phyloP scores from a whole-genome alignment of 2,888 invertebrate genomes.

The Caenorhabditis panamensis region DNA sequence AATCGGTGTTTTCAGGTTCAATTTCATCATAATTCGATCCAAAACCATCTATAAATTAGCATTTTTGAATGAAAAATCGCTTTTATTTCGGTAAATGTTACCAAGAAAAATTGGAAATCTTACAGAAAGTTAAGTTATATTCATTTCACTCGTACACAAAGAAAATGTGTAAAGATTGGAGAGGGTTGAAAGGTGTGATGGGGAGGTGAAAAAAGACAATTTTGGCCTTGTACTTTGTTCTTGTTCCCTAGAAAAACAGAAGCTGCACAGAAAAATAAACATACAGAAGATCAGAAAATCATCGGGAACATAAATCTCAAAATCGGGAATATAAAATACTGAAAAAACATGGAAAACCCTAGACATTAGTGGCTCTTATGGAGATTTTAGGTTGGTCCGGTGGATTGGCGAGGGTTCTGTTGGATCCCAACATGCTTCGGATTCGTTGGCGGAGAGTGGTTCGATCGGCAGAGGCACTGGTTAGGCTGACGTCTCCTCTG shows the following conservation, averaged over 20 bases:
- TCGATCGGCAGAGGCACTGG: slow-evolving; percentile 36
- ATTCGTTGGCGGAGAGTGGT: slow-evolving; percentile 66
- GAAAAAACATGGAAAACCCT: too few species aligned
- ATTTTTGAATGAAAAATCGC: background rate
- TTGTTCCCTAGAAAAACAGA: slow-evolving; percentile 30
- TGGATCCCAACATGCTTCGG: slow-evolving; percentile 69
- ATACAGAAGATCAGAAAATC: background rate
- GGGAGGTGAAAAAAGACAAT: slow-evolving; percentile 10
- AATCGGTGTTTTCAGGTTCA: background rate
- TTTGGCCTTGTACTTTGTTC: slow-evolving; percentile 32
- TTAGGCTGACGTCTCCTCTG: slow-evolving; percentile 60
- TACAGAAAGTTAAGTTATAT: background rate
- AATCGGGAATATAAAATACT: too few species aligned
- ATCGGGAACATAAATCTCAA: slow-evolving; percentile 5
- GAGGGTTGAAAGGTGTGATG: slow-evolving; percentile 8
- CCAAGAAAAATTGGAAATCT: slow-evolving; percentile 12
- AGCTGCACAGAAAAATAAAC: background rate
- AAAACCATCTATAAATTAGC: background rate
- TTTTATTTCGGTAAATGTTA: slow-evolving; percentile 17
- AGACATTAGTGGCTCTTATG: slow-evolving; percentile 47
- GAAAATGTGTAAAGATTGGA: slow-evolving; percentile 20
- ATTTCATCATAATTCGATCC: background rate
- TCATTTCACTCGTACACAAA: slow-evolving; percentile 43
- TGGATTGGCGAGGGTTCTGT: slow-evolving; percentile 51
- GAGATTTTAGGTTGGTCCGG: slow-evolving; percentile 50